Evolutionary conservation across 2,888 invertebrate species (phyloP), one percentile per base, ranked within the genome.

Genomic region (Ganaspis brasiliensis): DNA sequence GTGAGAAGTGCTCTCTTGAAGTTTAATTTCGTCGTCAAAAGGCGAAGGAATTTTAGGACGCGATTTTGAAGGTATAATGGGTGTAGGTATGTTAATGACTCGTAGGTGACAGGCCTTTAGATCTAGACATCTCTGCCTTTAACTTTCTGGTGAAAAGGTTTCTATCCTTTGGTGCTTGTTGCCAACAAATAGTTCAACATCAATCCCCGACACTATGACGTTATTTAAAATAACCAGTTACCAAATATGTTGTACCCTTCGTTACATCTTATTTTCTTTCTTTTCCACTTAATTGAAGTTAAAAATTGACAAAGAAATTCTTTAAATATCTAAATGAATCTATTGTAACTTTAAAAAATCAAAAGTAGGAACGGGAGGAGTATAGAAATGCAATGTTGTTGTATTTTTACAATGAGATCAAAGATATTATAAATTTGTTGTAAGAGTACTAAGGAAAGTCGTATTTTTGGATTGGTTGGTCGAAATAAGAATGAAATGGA

Each of bases 171-270:
- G 84, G 88, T 84, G 87, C 85, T 84, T 86, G 86, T 85, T 90
- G 91, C 91, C 91, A 90, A 88, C 90, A 86, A 91, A 91, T 91
- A 91, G 90, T 91, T 90, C 85, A 90, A 88, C 91, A 90, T 91
- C 91, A 91, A 91, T 91, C 89, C 88, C 89, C 89, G 87, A 90
- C 88, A 91, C 91, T 91, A 91, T 90, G 91, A 90, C 90, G 90
- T 91, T 91, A 91, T 90, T n/a, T 90, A 90, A 90, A 90, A 90
- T 91, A 91, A 91, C 90, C 87, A 86, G 83, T 83, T 86, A 83
- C 83, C 78, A 77, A 82, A 82, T 82, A 81, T 85, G 84, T n/a
- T n/a, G 83, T 83, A 74, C 77, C 79, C 83, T 79, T 35, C 16
- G 16, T n/a, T 31, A 26, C 31, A 14, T 16, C 26, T 31, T 59